Evolutionary conservation across 2,797 vertebrate genomes (phyloP), one percentile per base, ranked within the genome.

Genomic region (Eulemur albifrons): DNA sequence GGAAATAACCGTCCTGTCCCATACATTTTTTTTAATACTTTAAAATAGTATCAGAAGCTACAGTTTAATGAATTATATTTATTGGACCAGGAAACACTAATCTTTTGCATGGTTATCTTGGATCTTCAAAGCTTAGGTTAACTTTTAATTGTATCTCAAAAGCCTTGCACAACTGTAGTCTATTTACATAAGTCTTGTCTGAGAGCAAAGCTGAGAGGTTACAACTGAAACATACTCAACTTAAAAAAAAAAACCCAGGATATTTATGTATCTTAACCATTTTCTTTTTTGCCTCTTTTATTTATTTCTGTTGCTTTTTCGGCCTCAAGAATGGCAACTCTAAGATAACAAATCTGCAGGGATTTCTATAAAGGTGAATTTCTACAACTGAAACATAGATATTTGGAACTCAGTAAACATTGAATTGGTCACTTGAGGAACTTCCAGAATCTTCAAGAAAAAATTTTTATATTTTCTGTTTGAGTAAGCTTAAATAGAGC

Each of bases 381-480:
- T 93, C 72, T 93, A 18, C 77, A 95, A 72, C 88, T 88, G 75
- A 97, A 97, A 90, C 91, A 54, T 90, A 61, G 61, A 94, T 81
- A 94, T 92, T 90, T 93, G 48, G 77, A 96, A 97, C 84, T 97
- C 81, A 61, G 88, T 63, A 52, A 94, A 61, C 27, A 63, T 20
- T 87, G 83, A 87, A 59, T 73, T 67, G 18, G 30, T 72, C 85
- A 83, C 30, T 18, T 88, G 50, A 38, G 18, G 95, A 80, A 67
- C 52, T 92, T 95, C 32, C 27, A 88, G 21, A 70, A 83, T 90
- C 50, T 73, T 57, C 35, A 13, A 93, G 35, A 83, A 90, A 90
- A 91, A 27, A 52, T 32, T 85, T 96, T 91, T 4, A 40, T 81
- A 59, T 94, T 82, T 95, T 94, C 65, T 82, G 12, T 93, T 86